Base-by-base conservation (phyloP, 2,888 invertebrate species). In the Ichneumon xanthorius region DNA sequence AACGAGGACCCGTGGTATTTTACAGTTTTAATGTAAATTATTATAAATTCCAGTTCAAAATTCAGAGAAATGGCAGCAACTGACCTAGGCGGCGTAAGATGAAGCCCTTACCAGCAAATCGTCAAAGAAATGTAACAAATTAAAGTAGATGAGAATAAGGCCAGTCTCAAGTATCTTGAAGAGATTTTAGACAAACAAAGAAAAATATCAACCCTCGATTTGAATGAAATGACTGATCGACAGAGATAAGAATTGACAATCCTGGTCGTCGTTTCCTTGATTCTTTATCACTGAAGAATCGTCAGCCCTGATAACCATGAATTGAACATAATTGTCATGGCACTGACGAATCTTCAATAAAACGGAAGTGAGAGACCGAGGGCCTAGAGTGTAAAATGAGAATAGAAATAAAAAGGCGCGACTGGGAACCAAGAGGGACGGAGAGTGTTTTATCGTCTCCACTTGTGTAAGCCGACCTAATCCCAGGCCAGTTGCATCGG, bases 401-500 rank as follows among this genome's bases (percentile, higher is more conserved):
- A 70, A 30, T 33, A 50, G 7, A 63, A 68, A 53, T 50, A 63
- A 80, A 67, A 79, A 63, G 48, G n/a, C 37, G 48, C 48, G 37
- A 22, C 22, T 50, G 22, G 33, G 53, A 19, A 16, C 16, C 45
- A 48, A 48, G 45, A 48, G 45, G 45, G 4, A 16, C 45, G 45
- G 16, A 45, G 76, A 71, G 58, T 80, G 71, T 71, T 85, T 76
- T 79, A 79, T 71, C 76, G 67, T 76, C 53, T 76, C 68, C 70
- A 63, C 71, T 76, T 65, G 58, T 82, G 63, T 85, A 82, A 86
- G 78, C 85, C 82, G 76, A 86, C 73, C 85, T 85, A 85, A 86
- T 85, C 85, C 85, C 68, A 63, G 80, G 80, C 63, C 72, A 67
- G 80, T 85, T 80, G 83, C 85, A 87, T 85, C 87, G 78, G 87